Percentiles rank a stretch among this genome's conserved stretches.
These are phyloP conservation scores for Rhopalosiphum padi DNA, from an alignment of 1,140 invertebrate species.

Conservation along the genomic window DNA sequence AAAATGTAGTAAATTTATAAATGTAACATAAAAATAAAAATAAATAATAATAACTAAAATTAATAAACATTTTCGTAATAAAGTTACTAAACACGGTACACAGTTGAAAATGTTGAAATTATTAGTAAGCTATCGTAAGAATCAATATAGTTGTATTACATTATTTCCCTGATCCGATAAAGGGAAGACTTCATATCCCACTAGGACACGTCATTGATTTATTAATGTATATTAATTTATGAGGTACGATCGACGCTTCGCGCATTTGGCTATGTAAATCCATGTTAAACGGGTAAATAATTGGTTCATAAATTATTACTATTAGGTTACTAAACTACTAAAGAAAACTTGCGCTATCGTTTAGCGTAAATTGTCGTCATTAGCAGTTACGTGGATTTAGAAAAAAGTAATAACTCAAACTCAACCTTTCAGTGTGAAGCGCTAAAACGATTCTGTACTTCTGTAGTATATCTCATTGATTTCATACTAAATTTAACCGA, in stretches of 20 bases:
- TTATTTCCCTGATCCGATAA: too few relatives aligned
- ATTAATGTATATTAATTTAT: not conserved
- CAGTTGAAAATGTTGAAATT: too few relatives aligned
- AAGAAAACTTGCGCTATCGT: not conserved
- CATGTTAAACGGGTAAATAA: not conserved
- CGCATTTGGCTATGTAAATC: not conserved
- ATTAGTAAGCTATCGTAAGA: too few relatives aligned
- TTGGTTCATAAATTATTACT: not conserved
- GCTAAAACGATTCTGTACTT: not conserved
- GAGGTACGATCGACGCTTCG: not conserved
- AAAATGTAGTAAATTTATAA: too few relatives aligned
- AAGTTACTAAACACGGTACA: too few relatives aligned
- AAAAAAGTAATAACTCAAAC: too few relatives aligned
- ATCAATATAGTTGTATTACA: too few relatives aligned
- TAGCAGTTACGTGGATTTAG: too few relatives aligned
- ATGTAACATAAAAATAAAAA: too few relatives aligned
- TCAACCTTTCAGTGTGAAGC: not conserved
- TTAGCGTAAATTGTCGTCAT: not conserved
- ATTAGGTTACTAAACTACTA: not conserved
- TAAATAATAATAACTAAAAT: too few relatives aligned
- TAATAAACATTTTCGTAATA: too few relatives aligned
- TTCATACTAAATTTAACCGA: not conserved
- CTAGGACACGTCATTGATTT: not conserved
- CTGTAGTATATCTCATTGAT: not conserved
- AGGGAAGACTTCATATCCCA: too few relatives aligned